Conservation (phyloP, 2,888 invertebrate genomes). For the Timema podura region DNA sequence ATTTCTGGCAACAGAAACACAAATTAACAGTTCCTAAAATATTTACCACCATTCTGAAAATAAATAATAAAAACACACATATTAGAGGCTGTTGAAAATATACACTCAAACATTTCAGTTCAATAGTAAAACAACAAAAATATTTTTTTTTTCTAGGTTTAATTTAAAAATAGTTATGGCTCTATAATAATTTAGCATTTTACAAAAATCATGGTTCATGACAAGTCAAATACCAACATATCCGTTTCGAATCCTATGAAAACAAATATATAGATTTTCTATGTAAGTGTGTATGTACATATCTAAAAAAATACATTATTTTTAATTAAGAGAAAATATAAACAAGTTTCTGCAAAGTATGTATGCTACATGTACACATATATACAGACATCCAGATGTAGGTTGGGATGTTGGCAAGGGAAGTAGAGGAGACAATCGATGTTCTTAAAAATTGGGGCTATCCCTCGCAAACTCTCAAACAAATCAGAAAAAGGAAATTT, state of each 20-base stretch:
- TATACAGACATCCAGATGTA: conserved; percentile 23
- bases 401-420: conserved; percentile 14
- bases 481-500: no score
- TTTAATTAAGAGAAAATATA: conserved; percentile 31
- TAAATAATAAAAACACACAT: neutral
- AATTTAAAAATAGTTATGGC: neutral
- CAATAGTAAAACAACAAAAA: neutral
- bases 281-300: conserved; percentile 29
- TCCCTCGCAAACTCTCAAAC: neutral
- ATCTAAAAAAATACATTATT: conserved; percentile 32
- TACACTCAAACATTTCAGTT: neutral
- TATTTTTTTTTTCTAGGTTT: no score
- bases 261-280: conserved; percentile 25
- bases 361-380: conserved; percentile 31
- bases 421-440: neutral
- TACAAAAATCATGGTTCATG: conserved; percentile 16
- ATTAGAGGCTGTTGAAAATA: neutral
- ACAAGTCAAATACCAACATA: conserved; percentile 19
- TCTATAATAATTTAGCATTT: conserved; percentile 18
- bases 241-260: conserved; percentile 22
- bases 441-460: conserved; percentile 8
- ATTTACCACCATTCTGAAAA: neutral
- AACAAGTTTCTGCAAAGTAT: conserved; percentile 29
- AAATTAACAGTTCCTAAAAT: neutral
- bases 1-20: neutral